A percentile compares a stretch with the other conserved stretches of the same genome.
Conservation (phyloP, 2,797 vertebrate species). For the Lacerta bilineata region DNA sequence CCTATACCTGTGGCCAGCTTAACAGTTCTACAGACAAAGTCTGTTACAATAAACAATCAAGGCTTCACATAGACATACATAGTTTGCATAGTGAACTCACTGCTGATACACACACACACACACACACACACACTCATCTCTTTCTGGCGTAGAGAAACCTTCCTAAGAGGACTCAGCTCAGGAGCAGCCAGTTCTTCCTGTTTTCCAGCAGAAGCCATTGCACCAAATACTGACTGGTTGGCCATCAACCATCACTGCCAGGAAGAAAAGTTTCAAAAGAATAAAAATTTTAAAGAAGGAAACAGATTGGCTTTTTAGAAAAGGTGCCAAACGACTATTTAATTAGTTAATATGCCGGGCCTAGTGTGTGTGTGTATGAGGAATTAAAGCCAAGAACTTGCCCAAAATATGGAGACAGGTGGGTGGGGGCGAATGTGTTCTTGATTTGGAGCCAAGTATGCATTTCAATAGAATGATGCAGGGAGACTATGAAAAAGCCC, state of each 20-base stretch:
- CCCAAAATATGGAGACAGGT: no score
- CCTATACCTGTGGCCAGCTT: not conserved
- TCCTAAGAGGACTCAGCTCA: not conserved
- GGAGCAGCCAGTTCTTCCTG: not conserved
- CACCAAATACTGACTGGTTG: not conserved
- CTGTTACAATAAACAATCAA: constrained; percentile 3
- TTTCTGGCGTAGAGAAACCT: not conserved
- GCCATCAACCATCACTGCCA: not conserved
- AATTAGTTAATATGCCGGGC: no score
- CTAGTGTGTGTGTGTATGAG: no score
- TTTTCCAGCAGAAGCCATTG: not conserved
- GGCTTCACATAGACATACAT: not conserved
- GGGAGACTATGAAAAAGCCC: no score
- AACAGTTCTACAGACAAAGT: not conserved
- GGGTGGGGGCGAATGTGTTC: no score
- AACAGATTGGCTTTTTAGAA: no score
- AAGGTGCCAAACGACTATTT: no score
- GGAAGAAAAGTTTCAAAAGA: not conserved
- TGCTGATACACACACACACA: not conserved
- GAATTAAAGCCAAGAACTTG: no score
- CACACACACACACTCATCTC: no score
- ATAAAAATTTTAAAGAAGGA: not conserved
- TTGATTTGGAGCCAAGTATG: no score
- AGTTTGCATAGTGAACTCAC: not conserved
- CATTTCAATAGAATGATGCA: no score